These are phyloP conservation scores for Jordanella pulchra DNA, from an alignment of 2,797 vertebrate genomes.

Conservation along the genomic window DNA sequence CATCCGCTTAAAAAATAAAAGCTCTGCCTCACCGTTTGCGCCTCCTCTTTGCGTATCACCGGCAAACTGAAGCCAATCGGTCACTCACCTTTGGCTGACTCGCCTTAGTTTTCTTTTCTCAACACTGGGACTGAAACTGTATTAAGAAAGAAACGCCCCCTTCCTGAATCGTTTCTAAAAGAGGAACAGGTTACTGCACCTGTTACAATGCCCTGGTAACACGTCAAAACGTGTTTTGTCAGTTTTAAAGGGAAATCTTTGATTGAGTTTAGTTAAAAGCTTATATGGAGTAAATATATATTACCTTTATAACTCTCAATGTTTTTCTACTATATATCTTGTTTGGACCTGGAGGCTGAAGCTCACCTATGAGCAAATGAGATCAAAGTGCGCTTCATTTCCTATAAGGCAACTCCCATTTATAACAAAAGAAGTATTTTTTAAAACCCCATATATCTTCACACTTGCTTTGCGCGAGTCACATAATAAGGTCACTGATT, in stretches of 20 bases:
- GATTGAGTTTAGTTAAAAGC: background rate
- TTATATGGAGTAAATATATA: background rate
- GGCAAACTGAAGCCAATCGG: background rate
- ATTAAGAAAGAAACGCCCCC: slow-evolving; percentile 15
- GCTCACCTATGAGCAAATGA: no score
- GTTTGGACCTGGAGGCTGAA: no score
- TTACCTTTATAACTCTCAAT: background rate
- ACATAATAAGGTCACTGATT: no score
- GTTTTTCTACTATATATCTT: no score
- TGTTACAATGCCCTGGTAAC: background rate
- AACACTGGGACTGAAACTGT: background rate
- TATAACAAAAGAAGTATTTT: no score
- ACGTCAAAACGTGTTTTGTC: background rate
- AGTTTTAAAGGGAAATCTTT: background rate
- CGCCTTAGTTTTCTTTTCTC: background rate
- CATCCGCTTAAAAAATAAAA: background rate
- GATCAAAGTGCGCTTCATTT: no score
- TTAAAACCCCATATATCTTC: no score
- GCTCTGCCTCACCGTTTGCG: background rate
- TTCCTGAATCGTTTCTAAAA: background rate
- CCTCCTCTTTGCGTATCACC: background rate
- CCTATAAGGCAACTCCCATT: no score
- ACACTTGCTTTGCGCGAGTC: no score
- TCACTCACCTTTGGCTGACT: slow-evolving; percentile 29
- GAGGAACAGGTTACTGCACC: background rate